Evolutionary conservation across 1,140 invertebrate genomes (phyloP).

Genomic region (Archegozetes longisetosus): DNA sequence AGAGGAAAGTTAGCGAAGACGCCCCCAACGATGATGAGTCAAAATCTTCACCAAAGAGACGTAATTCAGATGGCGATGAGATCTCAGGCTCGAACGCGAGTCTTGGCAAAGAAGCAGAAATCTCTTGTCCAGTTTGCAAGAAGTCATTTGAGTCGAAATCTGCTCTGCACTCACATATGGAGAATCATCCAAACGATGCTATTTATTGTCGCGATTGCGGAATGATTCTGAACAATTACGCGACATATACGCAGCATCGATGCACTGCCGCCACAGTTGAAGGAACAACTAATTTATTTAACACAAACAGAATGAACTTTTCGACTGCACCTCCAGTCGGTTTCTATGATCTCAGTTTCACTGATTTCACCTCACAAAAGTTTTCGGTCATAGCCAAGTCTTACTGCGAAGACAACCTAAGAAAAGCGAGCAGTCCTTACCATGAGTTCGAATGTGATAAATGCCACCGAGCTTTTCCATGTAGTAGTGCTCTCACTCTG

Average conservation of each 20-base stretch:
- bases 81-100: not conserved
- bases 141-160: conserved; percentile 41
- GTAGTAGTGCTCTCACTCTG: not conserved
- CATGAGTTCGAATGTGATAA: conserved; percentile 50
- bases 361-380: conserved; percentile 58
- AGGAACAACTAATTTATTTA: not conserved
- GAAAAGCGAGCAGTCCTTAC: conserved; percentile 40
- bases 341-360: conserved; percentile 55
- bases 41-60: not conserved
- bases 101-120: not conserved
- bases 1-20: not conserved
- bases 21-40: not conserved
- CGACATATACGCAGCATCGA: conserved; percentile 16
- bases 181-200: conserved; percentile 47
- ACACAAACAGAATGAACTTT: conserved; percentile 6
- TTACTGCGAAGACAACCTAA: conserved; percentile 48
- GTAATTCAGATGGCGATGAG: not conserved
- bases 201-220: conserved; percentile 52
- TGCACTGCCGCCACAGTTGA: conserved; percentile 5
- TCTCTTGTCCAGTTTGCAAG: conserved; percentile 31
- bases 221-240: conserved; percentile 46
- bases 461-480: conserved; percentile 50
- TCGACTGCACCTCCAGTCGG: conserved; percentile 29
- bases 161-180: conserved; percentile 45
- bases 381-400: conserved; percentile 55